Evolutionary conservation across 2,797 vertebrate genomes (phyloP).

Genomic region (Knipowitschia caucasica): DNA sequence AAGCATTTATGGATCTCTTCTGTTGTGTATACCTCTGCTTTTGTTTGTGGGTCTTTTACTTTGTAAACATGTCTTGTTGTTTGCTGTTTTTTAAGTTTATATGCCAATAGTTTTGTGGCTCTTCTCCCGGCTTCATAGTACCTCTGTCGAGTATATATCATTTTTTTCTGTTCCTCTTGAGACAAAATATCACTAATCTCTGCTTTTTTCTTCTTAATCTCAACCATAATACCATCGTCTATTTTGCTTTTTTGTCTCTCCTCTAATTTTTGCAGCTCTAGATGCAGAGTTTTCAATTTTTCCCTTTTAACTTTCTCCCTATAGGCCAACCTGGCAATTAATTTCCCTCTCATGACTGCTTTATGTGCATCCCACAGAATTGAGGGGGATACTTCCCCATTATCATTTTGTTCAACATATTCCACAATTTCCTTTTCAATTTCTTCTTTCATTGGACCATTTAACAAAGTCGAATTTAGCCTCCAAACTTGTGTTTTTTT

Average conservation of each 20-base stretch:
- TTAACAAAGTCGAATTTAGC: neutral
- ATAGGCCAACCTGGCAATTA: neutral
- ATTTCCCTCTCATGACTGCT: neutral
- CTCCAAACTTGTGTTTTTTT: neutral
- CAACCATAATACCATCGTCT: neutral
- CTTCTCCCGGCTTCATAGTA: conserved; percentile 1
- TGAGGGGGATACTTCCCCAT: neutral
- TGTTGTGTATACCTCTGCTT: neutral
- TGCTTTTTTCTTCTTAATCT: neutral
- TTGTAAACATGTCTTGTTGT: neutral
- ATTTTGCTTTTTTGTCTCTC: neutral
- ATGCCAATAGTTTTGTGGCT: neutral
- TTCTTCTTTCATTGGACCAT: neutral
- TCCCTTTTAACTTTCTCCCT: neutral
- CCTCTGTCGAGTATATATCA: neutral
- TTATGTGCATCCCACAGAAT: no score
- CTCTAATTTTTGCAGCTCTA: neutral
- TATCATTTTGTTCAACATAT: neutral
- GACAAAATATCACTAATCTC: neutral
- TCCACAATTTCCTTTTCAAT: neutral
- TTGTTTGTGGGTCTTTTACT: neutral
- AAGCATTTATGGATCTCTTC: conserved; percentile 6
- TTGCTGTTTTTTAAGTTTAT: neutral
- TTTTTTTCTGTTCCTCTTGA: conserved; percentile 1
- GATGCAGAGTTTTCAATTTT: neutral